A percentile compares a stretch with the other conserved stretches of the same genome.
phyloP scores from a whole-genome alignment of 2,888 invertebrate genomes.

The Nematopogon swammerdamellus region DNA sequence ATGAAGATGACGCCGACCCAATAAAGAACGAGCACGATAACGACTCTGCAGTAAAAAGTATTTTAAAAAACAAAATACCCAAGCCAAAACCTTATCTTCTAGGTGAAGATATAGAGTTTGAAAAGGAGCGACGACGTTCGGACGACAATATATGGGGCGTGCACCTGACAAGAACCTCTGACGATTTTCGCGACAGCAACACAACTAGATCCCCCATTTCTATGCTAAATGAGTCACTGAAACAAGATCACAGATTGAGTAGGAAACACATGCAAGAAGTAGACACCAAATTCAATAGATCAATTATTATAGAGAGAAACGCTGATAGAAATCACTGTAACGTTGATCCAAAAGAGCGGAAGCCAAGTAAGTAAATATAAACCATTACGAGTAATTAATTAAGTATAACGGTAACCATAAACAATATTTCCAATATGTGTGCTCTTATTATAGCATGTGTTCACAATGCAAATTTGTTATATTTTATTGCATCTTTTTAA shows the following conservation, averaged over 20 bases:
- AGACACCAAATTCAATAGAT: background rate
- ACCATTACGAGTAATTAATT: too few species aligned
- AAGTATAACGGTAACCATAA: too few species aligned
- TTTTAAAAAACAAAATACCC: constrained; percentile 70
- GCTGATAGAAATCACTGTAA: background rate
- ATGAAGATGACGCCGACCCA: constrained; percentile 7
- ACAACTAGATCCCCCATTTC: background rate
- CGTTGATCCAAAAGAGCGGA: background rate
- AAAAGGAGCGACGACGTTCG: constrained; percentile 11
- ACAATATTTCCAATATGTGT: too few species aligned
- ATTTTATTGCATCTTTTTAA: too few species aligned
- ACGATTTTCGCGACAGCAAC: background rate
- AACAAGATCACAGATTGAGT: background rate
- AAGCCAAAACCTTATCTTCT: constrained; percentile 73
- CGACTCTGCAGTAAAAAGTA: constrained; percentile 58
- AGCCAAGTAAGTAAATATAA: background rate
- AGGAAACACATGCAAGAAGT: background rate
- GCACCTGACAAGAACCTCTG: constrained; percentile 14
- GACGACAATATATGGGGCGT: constrained; percentile 40
- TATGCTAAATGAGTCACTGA: background rate
- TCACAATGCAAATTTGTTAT: too few species aligned
- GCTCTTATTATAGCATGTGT: too few species aligned
- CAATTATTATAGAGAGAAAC: background rate
- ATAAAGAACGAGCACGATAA: constrained; percentile 10
- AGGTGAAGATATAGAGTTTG: constrained; percentile 61